Conservation (phyloP, 1,140 invertebrate genomes). For the Drosophila varians region DNA sequence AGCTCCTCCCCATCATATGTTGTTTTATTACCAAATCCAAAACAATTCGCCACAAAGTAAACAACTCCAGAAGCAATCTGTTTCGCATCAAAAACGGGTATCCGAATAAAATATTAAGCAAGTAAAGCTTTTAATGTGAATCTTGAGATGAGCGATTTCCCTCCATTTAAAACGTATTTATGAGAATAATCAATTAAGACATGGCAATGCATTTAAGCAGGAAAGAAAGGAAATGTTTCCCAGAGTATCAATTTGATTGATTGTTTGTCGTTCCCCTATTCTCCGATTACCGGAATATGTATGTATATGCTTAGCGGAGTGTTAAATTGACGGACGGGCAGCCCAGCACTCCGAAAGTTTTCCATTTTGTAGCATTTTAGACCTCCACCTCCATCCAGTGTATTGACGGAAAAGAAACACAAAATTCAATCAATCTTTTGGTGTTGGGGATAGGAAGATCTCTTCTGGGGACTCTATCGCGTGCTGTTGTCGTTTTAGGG, state of each 20-base stretch:
- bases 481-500: constrained; percentile 67
- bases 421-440: constrained; percentile 72
- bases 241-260: constrained; percentile 32
- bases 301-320: constrained; percentile 21
- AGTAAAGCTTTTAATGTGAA: not conserved
- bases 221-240: not conserved
- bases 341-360: constrained; percentile 17
- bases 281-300: constrained; percentile 29
- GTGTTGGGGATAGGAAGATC: constrained; percentile 16
- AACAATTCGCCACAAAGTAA: constrained; percentile 50
- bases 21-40: constrained; percentile 59
- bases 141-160: not conserved
- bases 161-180: not conserved
- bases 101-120: no score
- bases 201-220: constrained; percentile 8
- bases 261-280: constrained; percentile 11
- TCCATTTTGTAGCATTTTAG: constrained; percentile 32
- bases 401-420: constrained; percentile 62
- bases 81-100: constrained; percentile 19
- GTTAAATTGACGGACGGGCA: constrained; percentile 33
- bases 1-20: constrained; percentile 5
- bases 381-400: constrained; percentile 8
- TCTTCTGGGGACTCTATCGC: constrained; percentile 47
- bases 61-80: constrained; percentile 32
- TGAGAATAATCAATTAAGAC: not conserved